Conservation (phyloP, 2,888 invertebrate genomes). For the Orthonevra nobilis region DNA sequence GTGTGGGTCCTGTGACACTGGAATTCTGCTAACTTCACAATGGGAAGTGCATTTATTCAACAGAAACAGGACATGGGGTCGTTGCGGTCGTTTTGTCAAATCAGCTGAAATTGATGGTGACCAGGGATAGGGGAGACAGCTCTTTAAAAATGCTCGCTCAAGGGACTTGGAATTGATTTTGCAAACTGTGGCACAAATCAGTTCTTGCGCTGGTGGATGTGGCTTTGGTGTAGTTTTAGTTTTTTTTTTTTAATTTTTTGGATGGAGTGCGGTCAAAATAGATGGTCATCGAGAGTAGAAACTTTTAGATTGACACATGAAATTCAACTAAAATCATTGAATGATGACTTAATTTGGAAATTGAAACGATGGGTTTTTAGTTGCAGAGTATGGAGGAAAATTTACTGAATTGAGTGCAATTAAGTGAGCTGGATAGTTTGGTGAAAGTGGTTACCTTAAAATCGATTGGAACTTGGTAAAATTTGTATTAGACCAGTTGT, state of each 20-base stretch:
- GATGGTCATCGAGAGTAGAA: constrained; percentile 28
- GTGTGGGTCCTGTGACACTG: not conserved
- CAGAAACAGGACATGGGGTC: not conserved
- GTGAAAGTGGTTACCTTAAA: too few relatives aligned
- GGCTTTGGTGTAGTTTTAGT: constrained; percentile 49
- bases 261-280: constrained; percentile 24
- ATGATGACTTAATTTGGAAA: constrained; percentile 59
- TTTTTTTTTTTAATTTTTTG: not conserved
- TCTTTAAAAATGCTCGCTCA: constrained; percentile 43
- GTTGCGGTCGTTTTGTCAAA: constrained; percentile 56
- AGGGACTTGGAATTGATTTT: constrained; percentile 47
- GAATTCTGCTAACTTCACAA: not conserved
- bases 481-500: too few relatives aligned
- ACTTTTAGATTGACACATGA: constrained; percentile 33
- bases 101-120: constrained; percentile 63
- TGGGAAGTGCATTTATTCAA: not conserved
- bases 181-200: constrained; percentile 62
- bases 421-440: too few relatives aligned
- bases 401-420: too few relatives aligned
- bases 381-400: too few relatives aligned
- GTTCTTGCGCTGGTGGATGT: constrained; percentile 26
- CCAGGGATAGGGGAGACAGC: constrained; percentile 2
- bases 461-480: too few relatives aligned
- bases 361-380: too few relatives aligned
- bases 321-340: constrained; percentile 41